Evolutionary conservation across 2,113 vertebrate genomes (phyloP), one percentile per base, ranked within the genome.

Genomic region (Chaetodon auriga): DNA sequence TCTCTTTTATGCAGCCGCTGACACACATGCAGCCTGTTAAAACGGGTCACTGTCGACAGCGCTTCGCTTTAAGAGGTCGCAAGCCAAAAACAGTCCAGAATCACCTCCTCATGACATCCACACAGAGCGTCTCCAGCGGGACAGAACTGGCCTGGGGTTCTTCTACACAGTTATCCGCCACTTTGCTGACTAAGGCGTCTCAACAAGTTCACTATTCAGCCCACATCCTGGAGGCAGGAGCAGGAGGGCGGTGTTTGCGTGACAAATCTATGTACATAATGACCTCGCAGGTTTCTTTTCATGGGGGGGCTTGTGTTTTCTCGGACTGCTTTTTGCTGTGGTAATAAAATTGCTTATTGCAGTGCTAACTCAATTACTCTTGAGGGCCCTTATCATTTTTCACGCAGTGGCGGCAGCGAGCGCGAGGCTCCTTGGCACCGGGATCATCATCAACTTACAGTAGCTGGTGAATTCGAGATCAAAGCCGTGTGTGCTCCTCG

Each of bases 281-380:
- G 77, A 89, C 83, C 65, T 81, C n/a, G 6, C 21, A 61, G 75
- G 68, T 82, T 70, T 80, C 68, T 77, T 87, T 87, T 81, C 41
- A 78, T 45, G 41, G 63, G 85, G 85, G 64, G 18, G 48, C 51
- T 80, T 51, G 35, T 81, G 78, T 88, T 90, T 79, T 84, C 72
- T 87, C 85, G 51, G 71, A 55, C 49, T 76, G 62, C 63, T 71
- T 89, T 89, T 90, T 87, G 70, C 75, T 36, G 81, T 78, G 68
- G 81, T 93, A 89, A 91, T 91, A 90, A 89, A 92, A 87, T 90
- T 90, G 88, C 88, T 91, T 89, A 91, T 90, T 93, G 90, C 78
- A 41, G 69, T 11, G 46, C 90, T 89, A 90, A 92, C 91, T 86
- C 90, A 84, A 91, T 94, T 94, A 90, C 90, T 93, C 88, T 70